Base-by-base conservation (phyloP, 2,797 vertebrate species). In the Lithobates sylvaticus region DNA sequence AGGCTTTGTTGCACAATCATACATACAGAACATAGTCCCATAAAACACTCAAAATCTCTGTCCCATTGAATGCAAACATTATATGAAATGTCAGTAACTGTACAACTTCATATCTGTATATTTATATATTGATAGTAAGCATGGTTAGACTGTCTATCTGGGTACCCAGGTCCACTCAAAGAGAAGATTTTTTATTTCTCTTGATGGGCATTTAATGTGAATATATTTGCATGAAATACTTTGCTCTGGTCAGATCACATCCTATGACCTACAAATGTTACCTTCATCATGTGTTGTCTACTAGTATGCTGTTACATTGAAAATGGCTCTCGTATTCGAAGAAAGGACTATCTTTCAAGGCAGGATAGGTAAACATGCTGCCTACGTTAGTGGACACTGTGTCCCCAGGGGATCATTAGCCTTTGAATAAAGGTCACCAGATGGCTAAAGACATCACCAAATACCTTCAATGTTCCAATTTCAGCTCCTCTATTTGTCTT, bases 361-460 rank as follows among this genome's bases (percentile, higher is more conserved):
- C 36, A 69, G 67, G 54, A 3, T 81, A 81, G 79, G 68, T 81
- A 81, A 72, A 81, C 32, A 81, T 68, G 3, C 34, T 61, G 44
- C 54, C 61, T 39, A 61, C 58, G 21, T 39, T 82, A 54, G 54
- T 82, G 70, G 70, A 82, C 80, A 29, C 54, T 42, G 26, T 18
- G 29, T 71, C 67, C 79, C 34, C n/a, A 29, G 36, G 50, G 80
- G 50, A 70, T 65, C 54, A 74, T 34, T 73, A 82, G 65, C 74
- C 65, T 77, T 36, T 54, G 65, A 23, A 70, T 18, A 81, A 58
- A 81, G 84, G 78, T 86, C 84, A 81, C 78, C 84, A 81, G 78
- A 86, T 86, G 78, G 72, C 50, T 81, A 2, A 34, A 74, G 26
- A 81, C 78, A 34, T 44, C 16, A 76, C 72, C 64, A 61, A 76